Evolutionary conservation across 2,888 invertebrate genomes (phyloP), one percentile per base, ranked within the genome.

Genomic region (Pollenia angustigena): DNA sequence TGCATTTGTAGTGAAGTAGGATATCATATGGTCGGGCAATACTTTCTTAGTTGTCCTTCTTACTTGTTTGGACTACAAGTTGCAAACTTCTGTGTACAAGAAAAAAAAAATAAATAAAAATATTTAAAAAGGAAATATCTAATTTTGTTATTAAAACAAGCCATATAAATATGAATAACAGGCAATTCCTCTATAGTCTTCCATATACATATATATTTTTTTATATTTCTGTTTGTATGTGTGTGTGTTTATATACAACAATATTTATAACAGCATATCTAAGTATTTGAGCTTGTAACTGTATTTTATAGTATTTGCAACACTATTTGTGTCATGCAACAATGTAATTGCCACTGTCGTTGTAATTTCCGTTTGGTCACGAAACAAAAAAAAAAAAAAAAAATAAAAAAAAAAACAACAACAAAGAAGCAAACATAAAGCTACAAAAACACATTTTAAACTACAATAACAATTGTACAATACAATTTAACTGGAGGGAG

Each of bases 251-350:
- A 68, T 58, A 56, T 58, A 23, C 80, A 32, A 32, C 6, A 4
- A 4, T 6, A 32, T 32, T 32, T 32, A 32, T 32, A 32, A 32
- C 32, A 6, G 32, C 56, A 62, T 75, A 44, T 68, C 14, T 78
- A 40, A 46, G 62, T 74, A 66, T 78, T 88, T 82, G 85, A 84
- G 56, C 48, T 85, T 69, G 75, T 81, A 50, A 71, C 80, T 58
- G 52, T 86, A 83, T 85, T 88, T 88, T 79, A 85, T 86, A 85
- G 88, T 85, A 80, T 84, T 87, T 88, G 88, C 89, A 90, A 91
- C 91, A 92, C 90, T 90, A 90, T 92, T 92, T 91, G 88, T 92
- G 91, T 91, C 92, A 92, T 92, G 92, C 92, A 92, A 92, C 92
- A 92, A 90, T 92, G 92, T 92, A 92, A 92, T 92, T 91, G 92